Evolutionary conservation across 2,888 invertebrate genomes (phyloP).

Genomic region (Bimastos eiseni): DNA sequence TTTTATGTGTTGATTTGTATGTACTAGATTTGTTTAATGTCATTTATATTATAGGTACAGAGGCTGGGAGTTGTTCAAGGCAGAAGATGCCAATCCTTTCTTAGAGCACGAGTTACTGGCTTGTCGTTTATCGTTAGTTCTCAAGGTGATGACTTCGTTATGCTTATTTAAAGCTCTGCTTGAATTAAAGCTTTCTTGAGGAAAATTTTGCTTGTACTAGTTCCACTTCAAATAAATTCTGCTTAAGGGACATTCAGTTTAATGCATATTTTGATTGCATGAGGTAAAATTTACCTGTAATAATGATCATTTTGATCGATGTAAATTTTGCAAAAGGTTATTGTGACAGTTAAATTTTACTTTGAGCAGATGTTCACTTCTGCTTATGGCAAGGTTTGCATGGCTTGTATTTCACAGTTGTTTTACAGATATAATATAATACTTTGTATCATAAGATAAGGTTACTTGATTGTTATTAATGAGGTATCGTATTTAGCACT

Average conservation of each 20-base stretch:
- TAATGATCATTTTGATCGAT: no score
- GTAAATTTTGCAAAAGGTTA: no score
- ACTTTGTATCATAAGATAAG: neutral
- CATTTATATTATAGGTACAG: conserved; percentile 13
- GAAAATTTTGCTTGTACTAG: neutral
- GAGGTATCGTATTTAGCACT: neutral
- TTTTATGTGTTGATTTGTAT: neutral
- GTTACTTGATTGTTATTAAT: neutral
- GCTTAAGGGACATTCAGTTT: no score
- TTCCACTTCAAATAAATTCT: neutral
- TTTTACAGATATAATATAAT: no score
- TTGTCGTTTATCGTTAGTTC: neutral
- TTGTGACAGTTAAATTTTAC: no score
- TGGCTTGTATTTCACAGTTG: no score
- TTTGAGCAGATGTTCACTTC: no score
- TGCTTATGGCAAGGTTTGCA: no score
- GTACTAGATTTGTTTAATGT: neutral
- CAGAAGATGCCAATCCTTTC: conserved; percentile 31
- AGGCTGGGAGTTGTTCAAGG: conserved; percentile 23
- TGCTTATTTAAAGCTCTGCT: neutral
- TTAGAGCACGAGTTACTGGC: conserved; percentile 9
- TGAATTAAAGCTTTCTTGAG: neutral
- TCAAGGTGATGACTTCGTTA: conserved; percentile 14
- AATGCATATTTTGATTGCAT: no score
- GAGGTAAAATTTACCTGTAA: no score